Conservation (phyloP, 2,797 vertebrate species). For the Bovichtus variegatus region DNA sequence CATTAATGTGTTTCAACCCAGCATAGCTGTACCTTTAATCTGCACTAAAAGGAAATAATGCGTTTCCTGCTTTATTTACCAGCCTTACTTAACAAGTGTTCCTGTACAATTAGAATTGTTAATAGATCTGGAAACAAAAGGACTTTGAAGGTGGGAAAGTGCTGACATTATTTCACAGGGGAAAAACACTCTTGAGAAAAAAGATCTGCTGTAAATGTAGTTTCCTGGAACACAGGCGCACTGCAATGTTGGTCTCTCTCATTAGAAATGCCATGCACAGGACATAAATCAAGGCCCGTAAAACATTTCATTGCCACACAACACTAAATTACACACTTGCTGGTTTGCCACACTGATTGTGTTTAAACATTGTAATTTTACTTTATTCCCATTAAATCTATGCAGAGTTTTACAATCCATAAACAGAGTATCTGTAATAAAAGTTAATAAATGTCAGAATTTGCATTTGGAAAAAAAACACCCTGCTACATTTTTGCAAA, state of each 20-base stretch:
- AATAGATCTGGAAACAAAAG: slow-evolving; percentile 99
- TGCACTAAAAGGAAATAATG: slow-evolving; percentile 97
- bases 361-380: slow-evolving; percentile 99
- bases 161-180: slow-evolving; percentile 99
- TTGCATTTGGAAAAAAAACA: slow-evolving; percentile 94
- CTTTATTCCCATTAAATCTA: slow-evolving; percentile 99
- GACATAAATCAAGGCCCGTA: slow-evolving; percentile 99
- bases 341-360: slow-evolving; percentile 95
- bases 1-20: slow-evolving; percentile 85
- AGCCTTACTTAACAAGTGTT: slow-evolving; percentile 97
- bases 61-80: slow-evolving; percentile 98
- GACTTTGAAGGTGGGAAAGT: slow-evolving; percentile 99
- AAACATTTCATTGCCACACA: slow-evolving; percentile 99
- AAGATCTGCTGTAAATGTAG: slow-evolving; percentile 94
- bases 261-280: slow-evolving; percentile 98
- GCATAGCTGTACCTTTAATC: slow-evolving; percentile 91
- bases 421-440: slow-evolving; percentile 99
- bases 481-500: slow-evolving; percentile 97
- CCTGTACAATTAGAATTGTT: slow-evolving; percentile 99
- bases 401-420: slow-evolving; percentile 99
- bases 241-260: slow-evolving; percentile 95
- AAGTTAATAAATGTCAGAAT: slow-evolving; percentile 99
- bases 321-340: slow-evolving; percentile 99
- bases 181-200: slow-evolving; percentile 94
- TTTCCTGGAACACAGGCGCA: slow-evolving; percentile 98